Base-by-base conservation (phyloP, 1,140 invertebrate species). In the Diorhabda sublineata region DNA sequence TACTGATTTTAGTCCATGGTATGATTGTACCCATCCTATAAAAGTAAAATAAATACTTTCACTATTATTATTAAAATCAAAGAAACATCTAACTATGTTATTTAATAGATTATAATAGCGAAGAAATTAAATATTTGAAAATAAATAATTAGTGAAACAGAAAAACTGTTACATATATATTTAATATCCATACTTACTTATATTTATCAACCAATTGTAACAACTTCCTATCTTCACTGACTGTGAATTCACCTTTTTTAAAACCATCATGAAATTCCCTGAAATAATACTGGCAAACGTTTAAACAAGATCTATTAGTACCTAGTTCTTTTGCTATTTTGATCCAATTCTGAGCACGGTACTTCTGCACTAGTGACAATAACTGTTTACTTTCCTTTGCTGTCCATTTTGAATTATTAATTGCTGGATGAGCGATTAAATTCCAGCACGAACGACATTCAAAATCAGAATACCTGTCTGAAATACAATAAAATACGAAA, bases 401-500 rank as follows among this genome's bases (percentile, higher is more conserved):
- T 2, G 78, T 83, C 89, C 89, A 92, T 42, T 79, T 78, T 3
- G 71, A 77, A 70, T 88, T 90, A 65, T 87, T 90, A 9, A 91
- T 84, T 5, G 82, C 75, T 0, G 90, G 90, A 75, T 89, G 86
- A 64, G 91, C 74, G 75, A 86, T 90, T 11, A 87, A 81, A 66
- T 86, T 84, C 91, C 91, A 92, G 76, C 90, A 85, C 0, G 84
- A 83, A 58, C 82, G 75, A 74, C 87, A 89, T 74, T 86, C 87
- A 2, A 65, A 65, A 9, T 52, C 63, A 4, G 63, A 56, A 59
- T 66, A n/a, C 58, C 62, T 66, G 45, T 60, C 63, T 64, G 45
- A 26, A 63, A 63, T 45, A 44, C 26, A 26, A 26, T 56, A 7
- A 56, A 56, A 56, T 56, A n/a, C n/a, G 6, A 56, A 56, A 52